These are phyloP conservation scores for Hypanus sabinus DNA, from an alignment of 2,113 vertebrate genomes.

Conservation along the genomic window DNA sequence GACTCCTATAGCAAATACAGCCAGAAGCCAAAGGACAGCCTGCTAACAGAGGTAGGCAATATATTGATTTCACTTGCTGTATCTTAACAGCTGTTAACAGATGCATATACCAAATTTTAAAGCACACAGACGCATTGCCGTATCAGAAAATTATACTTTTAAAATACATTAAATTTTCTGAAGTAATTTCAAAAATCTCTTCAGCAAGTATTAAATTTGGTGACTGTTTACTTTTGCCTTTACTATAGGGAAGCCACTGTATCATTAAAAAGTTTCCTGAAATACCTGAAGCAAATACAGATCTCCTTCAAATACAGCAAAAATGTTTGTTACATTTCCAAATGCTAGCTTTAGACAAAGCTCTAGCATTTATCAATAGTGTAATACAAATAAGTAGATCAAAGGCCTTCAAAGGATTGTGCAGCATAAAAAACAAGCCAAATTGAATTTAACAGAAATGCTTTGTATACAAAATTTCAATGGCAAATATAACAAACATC, in stretches of 20 bases:
- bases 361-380: constrained; percentile 43
- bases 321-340: constrained; percentile 35
- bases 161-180: background rate
- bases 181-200: constrained; percentile 29
- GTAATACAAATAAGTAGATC: constrained; percentile 47
- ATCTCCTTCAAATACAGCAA: constrained; percentile 43
- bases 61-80: constrained; percentile 50
- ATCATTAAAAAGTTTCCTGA: constrained; percentile 37
- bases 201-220: constrained; percentile 24
- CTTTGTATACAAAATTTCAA: constrained; percentile 7
- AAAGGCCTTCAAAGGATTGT: constrained; percentile 56
- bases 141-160: constrained; percentile 26
- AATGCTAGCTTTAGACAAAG: constrained; percentile 40
- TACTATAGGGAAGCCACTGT: background rate
- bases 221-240: background rate
- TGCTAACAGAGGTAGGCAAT: constrained; percentile 68
- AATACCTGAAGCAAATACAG: constrained; percentile 48
- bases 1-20: constrained; percentile 45
- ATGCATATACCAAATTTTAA: constrained; percentile 14
- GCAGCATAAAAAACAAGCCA: constrained; percentile 62
- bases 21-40: constrained; percentile 49
- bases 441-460: constrained; percentile 52
- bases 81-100: constrained; percentile 44
- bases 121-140: background rate
- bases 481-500: background rate